A percentile compares a stretch with the other conserved stretches of the same genome.
Conservation (phyloP, 2,113 vertebrate species). For the Silurus asotus region DNA sequence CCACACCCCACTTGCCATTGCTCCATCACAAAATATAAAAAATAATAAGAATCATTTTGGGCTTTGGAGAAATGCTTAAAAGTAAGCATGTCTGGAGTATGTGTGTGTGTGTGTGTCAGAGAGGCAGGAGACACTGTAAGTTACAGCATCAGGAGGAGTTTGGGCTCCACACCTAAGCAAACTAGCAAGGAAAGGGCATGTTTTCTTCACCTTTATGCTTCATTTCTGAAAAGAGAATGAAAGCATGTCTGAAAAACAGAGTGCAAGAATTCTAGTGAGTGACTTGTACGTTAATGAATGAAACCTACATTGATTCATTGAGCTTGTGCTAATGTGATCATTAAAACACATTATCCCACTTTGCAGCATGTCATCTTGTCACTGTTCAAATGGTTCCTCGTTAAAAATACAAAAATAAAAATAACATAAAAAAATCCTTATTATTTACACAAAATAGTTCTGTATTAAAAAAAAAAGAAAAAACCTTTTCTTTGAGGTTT, state of each 20-base stretch:
- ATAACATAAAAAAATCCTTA: too few relatives aligned
- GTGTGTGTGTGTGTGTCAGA: background rate
- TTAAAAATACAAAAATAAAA: background rate
- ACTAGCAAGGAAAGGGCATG: constrained; percentile 28
- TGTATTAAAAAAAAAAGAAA: background rate
- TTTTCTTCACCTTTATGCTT: constrained; percentile 46
- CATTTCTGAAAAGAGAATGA: constrained; percentile 35
- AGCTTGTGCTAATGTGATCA: background rate
- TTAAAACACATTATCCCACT: background rate
- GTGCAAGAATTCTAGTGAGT: background rate
- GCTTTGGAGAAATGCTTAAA: constrained; percentile 38
- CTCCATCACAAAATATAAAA: constrained; percentile 45
- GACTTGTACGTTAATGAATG: background rate
- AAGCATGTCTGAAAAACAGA: constrained; percentile 16
- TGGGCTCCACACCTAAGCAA: constrained; percentile 32
- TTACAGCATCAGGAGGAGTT: constrained; percentile 45
- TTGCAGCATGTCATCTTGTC: background rate
- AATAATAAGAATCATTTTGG: constrained; percentile 30
- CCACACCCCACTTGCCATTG: constrained; percentile 38
- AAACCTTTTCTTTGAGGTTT: background rate
- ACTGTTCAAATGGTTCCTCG: background rate
- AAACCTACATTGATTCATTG: background rate
- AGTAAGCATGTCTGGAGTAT: background rate
- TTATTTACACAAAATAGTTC: background rate
- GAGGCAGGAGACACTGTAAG: constrained; percentile 29